These are phyloP conservation scores for Circaetus cinerascens DNA, from an alignment of 2,113 vertebrate species.

Conservation along the genomic window DNA sequence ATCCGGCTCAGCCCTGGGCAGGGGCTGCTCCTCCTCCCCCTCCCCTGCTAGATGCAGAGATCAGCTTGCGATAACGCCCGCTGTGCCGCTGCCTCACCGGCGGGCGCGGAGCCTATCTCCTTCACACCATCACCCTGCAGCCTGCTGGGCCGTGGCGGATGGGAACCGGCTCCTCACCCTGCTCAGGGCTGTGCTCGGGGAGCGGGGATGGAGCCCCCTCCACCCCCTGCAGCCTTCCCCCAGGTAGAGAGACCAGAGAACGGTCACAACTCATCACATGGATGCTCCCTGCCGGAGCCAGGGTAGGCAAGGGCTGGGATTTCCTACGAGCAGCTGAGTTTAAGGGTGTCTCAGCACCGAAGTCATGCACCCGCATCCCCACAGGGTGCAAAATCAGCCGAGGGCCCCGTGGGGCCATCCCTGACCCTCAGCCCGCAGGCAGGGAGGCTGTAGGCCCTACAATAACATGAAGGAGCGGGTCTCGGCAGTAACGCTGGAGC, in stretches of 20 bases:
- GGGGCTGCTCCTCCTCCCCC: background rate
- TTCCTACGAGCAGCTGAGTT: background rate
- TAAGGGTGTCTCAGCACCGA: fast-evolving
- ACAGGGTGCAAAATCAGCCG: background rate
- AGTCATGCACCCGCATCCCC: fast-evolving
- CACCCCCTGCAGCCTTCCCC: background rate
- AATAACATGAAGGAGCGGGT: background rate
- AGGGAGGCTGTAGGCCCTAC: background rate
- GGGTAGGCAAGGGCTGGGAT: background rate
- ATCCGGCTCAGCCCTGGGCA: background rate
- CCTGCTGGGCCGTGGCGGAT: fast-evolving
- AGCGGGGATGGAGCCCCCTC: background rate
- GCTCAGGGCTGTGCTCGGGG: background rate
- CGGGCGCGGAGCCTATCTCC: background rate
- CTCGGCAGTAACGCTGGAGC: fast-evolving
- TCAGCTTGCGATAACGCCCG: background rate
- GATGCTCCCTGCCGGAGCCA: background rate
- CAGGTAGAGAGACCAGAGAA: background rate
- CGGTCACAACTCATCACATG: background rate
- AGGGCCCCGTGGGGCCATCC: fast-evolving
- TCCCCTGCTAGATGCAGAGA: background rate
- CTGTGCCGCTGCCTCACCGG: background rate
- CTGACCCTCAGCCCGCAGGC: fast-evolving
- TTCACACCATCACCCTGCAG: slow-evolving; percentile 35
- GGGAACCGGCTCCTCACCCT: background rate